A percentile compares a stretch with the other conserved stretches of the same genome.
Conservation (phyloP, 1,140 invertebrate species). For the Macrobrachium nipponense region DNA sequence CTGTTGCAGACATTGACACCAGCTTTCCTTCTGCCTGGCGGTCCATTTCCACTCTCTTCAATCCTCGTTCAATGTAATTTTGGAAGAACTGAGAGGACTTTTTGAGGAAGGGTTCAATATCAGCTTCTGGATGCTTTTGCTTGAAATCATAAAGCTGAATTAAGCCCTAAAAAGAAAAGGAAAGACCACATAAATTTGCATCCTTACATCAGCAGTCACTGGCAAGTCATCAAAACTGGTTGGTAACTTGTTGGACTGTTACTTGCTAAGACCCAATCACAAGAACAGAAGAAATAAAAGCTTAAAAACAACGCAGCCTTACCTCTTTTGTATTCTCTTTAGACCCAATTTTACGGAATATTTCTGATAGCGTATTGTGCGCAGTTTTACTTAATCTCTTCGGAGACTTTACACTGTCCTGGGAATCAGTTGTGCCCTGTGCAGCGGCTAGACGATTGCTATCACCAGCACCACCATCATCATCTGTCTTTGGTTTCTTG, state of each 20-base stretch:
- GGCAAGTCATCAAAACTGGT: too few species aligned
- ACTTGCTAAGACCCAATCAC: neutral
- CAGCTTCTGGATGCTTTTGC: conserved; percentile 88
- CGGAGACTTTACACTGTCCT: conserved; percentile 48
- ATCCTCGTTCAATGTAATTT: conserved; percentile 88
- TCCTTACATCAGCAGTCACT: neutral
- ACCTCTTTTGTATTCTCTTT: conserved; percentile 88
- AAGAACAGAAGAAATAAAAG: too few species aligned
- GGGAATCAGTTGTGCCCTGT: conserved; percentile 40
- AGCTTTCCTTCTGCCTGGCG: conserved; percentile 62
- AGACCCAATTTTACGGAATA: conserved; percentile 92
- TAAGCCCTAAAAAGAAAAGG: conserved; percentile 75
- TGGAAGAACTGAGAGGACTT: conserved; percentile 92
- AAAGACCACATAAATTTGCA: neutral
- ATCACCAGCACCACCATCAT: conserved; percentile 56
- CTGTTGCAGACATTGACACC: conserved; percentile 34
- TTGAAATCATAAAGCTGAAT: conserved; percentile 90
- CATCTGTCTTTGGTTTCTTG: conserved; percentile 42
- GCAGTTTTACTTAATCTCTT: conserved; percentile 69
- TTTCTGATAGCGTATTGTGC: conserved; percentile 87
- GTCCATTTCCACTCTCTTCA: conserved; percentile 81
- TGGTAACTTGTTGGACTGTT: too few species aligned
- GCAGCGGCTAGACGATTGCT: conserved; percentile 50
- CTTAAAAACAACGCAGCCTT: conserved; percentile 3
- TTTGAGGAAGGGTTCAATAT: conserved; percentile 89